phyloP scores from a whole-genome alignment of 2,113 vertebrate genomes.

The Pterocles burchelli region DNA sequence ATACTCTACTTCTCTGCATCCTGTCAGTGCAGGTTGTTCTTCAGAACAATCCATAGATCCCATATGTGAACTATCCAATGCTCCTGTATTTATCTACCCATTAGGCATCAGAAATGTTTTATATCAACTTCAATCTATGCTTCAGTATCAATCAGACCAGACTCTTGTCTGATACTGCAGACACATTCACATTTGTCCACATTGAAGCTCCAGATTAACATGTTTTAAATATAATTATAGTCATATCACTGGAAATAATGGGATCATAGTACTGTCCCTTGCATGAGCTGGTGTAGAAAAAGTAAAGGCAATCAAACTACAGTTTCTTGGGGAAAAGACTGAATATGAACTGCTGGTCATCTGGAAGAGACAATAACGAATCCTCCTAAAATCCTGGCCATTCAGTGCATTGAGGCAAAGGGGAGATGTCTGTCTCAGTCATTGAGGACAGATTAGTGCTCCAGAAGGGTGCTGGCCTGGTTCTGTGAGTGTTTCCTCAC shows the following conservation, averaged over 20 bases:
- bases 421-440: neutral
- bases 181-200: neutral
- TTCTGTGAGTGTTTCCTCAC: neutral
- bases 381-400: neutral
- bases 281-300: neutral
- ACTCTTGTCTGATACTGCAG: neutral
- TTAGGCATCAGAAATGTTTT: neutral
- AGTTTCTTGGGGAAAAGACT: neutral
- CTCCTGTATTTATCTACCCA: neutral
- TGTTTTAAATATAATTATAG: neutral
- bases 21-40: neutral
- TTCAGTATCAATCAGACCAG: neutral
- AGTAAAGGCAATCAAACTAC: neutral
- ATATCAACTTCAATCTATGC: neutral
- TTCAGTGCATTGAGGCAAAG: neutral
- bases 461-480: neutral
- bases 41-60: neutral
- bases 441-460: fast-evolving
- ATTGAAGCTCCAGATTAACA: neutral
- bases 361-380: neutral
- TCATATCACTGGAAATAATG: neutral
- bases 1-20: neutral
- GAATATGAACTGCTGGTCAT: neutral
- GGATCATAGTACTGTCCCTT: neutral
- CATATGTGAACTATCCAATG: neutral